Evolutionary conservation across 2,797 vertebrate species (phyloP), one percentile per base, ranked within the genome.

Genomic region (Parambassis ranga): DNA sequence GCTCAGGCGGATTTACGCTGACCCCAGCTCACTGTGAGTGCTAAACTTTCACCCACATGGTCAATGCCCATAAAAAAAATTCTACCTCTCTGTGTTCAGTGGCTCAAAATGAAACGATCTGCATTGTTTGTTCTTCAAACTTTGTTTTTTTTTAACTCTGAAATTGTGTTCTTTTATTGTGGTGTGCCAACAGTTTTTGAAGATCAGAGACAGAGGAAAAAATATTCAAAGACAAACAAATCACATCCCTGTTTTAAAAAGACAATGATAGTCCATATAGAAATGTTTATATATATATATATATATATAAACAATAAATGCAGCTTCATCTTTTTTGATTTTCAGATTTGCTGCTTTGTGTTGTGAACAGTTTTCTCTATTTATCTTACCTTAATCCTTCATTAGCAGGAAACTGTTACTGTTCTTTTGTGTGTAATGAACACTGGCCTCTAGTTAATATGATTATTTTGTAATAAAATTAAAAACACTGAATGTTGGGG

Each of bases 381-480:
- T 87, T 82, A 86, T 83, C 75, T 52, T 19, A 24, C 57, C 5
- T 42, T 35, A n/a, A 16, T 24, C 60, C 15, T 48, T 65, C 30
- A 49, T 71, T 67, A 68, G 47, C 67, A 65, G 59, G 19, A 50
- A 59, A 55, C 52, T 28, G 10, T 35, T 31, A 31, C 30, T 65
- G 18, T 38, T 55, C 26, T 48, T 71, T 70, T 64, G 49, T 73
- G 43, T 86, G 59, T 66, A 68, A 85, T 82, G 80, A n/a, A 71
- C 60, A 79, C 64, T 82, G 78, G 65, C 68, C 38, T 68, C 31
- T 76, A 81, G 71, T 53, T 60, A 60, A 73, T 59, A 49, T 43
- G 28, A 80, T 81, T 82, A 82, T 90, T 91, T 90, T 91, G 58
- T 90, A 89, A 89, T 89, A 89, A 91, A 90, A 87, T 27, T 50